phyloP scores from a whole-genome alignment of 2,113 vertebrate genomes.

The Spea bombifrons region DNA sequence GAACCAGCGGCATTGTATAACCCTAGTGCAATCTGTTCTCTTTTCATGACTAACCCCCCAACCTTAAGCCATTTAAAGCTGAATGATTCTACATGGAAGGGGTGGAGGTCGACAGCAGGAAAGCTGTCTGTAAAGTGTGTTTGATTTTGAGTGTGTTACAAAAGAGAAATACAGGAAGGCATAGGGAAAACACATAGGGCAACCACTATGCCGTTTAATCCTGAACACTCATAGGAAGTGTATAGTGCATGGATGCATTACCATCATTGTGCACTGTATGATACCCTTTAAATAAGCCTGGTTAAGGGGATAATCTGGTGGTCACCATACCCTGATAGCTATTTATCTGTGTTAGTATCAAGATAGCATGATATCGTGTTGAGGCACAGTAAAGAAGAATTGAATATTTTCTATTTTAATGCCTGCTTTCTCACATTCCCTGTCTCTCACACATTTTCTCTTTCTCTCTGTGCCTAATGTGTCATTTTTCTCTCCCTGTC shows the following conservation, averaged over 20 bases:
- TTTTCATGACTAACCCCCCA: conserved; percentile 22
- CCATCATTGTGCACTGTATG: too few relatives aligned
- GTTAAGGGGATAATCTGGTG: neutral
- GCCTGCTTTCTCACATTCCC: conserved; percentile 16
- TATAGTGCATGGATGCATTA: too few relatives aligned
- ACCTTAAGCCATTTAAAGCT: neutral
- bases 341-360: neutral
- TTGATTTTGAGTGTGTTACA: neutral
- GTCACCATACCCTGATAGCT: neutral
- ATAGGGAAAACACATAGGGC: too few relatives aligned
- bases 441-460: neutral
- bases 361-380: neutral
- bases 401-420: conserved; percentile 21
- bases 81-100: neutral
- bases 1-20: conserved; percentile 35
- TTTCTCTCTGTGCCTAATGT: conserved; percentile 9
- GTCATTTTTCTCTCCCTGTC: conserved; percentile 21
- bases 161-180: neutral
- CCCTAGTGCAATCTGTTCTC: conserved; percentile 25
- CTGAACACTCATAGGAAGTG: too few relatives aligned
- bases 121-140: neutral
- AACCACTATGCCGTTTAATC: too few relatives aligned
- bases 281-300: too few relatives aligned
- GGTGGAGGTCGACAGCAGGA: neutral
- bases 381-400: neutral